Evolutionary conservation across 2,797 vertebrate genomes (phyloP).

Genomic region (Melanogrammus aeglefinus): DNA sequence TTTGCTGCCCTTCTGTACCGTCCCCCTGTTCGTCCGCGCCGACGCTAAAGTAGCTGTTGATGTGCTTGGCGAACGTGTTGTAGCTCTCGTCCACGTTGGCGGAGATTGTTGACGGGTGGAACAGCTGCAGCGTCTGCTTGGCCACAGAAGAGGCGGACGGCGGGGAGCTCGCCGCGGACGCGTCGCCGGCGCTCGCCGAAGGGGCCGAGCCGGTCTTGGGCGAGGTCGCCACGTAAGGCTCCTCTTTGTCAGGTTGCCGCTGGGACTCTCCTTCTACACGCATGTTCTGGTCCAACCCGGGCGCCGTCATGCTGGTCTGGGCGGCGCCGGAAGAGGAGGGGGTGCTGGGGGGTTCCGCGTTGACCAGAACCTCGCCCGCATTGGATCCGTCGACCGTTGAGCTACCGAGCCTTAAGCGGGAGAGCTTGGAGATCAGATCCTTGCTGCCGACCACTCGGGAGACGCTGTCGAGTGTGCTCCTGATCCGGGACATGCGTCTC

Average conservation of each 20-base stretch:
- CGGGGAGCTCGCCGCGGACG: constrained; percentile 11
- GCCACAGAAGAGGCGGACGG: constrained; percentile 48
- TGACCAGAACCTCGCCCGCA: constrained; percentile 40
- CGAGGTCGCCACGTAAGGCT: constrained; percentile 47
- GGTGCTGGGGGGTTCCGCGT: constrained; percentile 33
- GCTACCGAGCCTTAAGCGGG: constrained; percentile 76
- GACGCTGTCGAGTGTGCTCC: constrained; percentile 87
- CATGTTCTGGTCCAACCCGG: constrained; percentile 50
- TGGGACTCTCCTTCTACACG: constrained; percentile 16
- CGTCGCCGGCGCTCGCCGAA: neutral
- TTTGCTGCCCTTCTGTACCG: constrained; percentile 30
- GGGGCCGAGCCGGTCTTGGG: constrained; percentile 16
- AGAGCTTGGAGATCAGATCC: constrained; percentile 86
- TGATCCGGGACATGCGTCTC: constrained; percentile 89
- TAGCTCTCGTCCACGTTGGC: constrained; percentile 89
- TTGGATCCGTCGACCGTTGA: constrained; percentile 42
- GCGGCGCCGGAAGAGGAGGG: constrained; percentile 18
- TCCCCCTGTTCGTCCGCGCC: constrained; percentile 38
- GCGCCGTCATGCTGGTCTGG: constrained; percentile 42
- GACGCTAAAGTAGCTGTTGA: constrained; percentile 84
- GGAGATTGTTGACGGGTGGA: constrained; percentile 77
- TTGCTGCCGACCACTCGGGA: constrained; percentile 88
- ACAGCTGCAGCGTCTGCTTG: constrained; percentile 74
- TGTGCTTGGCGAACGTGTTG: constrained; percentile 82
- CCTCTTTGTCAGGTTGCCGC: constrained; percentile 37